Conservation (phyloP, 2,888 invertebrate species). For the Ceramica pisi region DNA sequence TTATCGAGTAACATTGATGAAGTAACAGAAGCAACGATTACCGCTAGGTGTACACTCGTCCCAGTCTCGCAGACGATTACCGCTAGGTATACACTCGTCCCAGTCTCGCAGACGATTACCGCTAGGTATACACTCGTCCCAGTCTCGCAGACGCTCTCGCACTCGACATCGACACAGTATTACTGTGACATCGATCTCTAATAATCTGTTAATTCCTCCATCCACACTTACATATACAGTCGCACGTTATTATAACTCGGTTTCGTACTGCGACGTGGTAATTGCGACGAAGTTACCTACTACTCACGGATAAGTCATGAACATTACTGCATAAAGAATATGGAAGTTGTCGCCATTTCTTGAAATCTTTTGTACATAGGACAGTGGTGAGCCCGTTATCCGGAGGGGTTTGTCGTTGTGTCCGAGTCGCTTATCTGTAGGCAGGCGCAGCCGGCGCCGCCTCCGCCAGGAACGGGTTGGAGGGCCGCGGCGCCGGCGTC, state of each 20-base stretch:
- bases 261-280: neutral
- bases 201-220: conserved; percentile 4
- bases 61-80: conserved; percentile 19
- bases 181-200: conserved; percentile 11
- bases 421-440: conserved; percentile 76
- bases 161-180: conserved; percentile 1
- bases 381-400: conserved; percentile 44
- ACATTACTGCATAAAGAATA: conserved; percentile 19
- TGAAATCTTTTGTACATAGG: conserved; percentile 60
- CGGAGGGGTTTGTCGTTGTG: conserved; percentile 29
- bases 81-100: conserved; percentile 11
- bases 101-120: conserved; percentile 35
- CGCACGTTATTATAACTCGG: neutral
- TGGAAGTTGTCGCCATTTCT: conserved; percentile 22
- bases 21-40: conserved; percentile 55
- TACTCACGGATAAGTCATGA: conserved; percentile 8
- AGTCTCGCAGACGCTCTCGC: conserved; percentile 15
- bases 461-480: conserved; percentile 83
- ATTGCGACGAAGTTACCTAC: conserved; percentile 1
- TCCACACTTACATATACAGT: conserved; percentile 21
- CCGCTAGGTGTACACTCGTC: conserved; percentile 12
- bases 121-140: conserved; percentile 7
- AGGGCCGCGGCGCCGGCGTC: conserved; percentile 74
- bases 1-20: conserved; percentile 28
- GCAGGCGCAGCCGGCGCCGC: conserved; percentile 69